These are phyloP conservation scores for Orestias chungarensis DNA, from an alignment of 2,797 vertebrate genomes.

Conservation along the genomic window DNA sequence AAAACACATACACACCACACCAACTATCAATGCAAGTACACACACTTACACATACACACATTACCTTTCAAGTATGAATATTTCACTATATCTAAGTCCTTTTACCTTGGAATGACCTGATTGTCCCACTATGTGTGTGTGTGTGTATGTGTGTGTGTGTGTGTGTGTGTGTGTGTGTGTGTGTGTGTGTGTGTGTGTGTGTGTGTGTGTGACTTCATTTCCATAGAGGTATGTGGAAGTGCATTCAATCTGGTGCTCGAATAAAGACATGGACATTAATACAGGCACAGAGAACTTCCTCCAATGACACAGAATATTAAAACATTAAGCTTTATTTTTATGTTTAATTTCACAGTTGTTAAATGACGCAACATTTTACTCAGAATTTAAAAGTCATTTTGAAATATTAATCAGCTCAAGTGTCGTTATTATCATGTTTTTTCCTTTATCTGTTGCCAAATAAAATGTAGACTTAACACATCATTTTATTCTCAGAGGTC, in stretches of 20 bases:
- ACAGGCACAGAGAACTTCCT: conserved; percentile 70
- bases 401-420: conserved; percentile 19
- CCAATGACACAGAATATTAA: conserved; percentile 73
- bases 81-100: conserved; percentile 75
- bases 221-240: conserved; percentile 80
- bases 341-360: conserved; percentile 36
- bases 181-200: conserved; percentile 46
- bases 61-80: conserved; percentile 69
- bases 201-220: conserved; percentile 70
- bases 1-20: conserved; percentile 35
- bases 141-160: conserved; percentile 44
- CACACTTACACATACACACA: not conserved
- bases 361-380: conserved; percentile 28
- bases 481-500: not conserved
- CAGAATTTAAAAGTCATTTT: conserved; percentile 20
- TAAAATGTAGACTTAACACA: not conserved
- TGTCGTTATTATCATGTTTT: not conserved
- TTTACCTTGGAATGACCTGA: conserved; percentile 80
- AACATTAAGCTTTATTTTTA: conserved; percentile 57
- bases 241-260: conserved; percentile 78
- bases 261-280: conserved; percentile 73
- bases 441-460: not conserved
- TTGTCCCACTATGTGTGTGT: conserved; percentile 59
- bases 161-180: conserved; percentile 43
- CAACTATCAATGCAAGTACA: conserved; percentile 16